Evolutionary conservation across 2,797 vertebrate species (phyloP).

Genomic region (Pangasius mekongensis): DNA sequence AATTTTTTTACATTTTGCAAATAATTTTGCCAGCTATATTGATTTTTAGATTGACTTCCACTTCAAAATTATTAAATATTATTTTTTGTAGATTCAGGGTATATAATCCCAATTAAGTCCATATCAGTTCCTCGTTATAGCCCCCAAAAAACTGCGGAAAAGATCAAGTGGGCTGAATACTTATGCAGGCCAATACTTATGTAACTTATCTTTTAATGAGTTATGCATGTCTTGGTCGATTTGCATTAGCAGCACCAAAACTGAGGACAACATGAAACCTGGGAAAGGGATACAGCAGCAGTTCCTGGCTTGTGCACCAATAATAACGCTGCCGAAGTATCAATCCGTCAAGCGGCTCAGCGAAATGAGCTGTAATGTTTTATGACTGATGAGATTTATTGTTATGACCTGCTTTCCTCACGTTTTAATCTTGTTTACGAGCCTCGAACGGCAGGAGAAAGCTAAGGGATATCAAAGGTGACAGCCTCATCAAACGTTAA

Average conservation of each 20-base stretch:
- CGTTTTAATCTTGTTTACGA: constrained; percentile 69
- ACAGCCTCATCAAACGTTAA: constrained; percentile 62
- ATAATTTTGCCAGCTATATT: not conserved
- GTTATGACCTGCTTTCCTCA: constrained; percentile 71
- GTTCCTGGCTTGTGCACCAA: constrained; percentile 2
- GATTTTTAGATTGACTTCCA: not conserved
- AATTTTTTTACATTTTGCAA: not conserved
- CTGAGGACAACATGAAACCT: not conserved
- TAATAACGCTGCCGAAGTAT: constrained; percentile 31
- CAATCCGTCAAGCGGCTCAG: constrained; percentile 34
- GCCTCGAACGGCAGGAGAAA: constrained; percentile 54
- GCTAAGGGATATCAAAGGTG: constrained; percentile 73
- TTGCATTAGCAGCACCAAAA: not conserved
- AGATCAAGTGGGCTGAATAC: not conserved
- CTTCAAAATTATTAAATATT: not conserved
- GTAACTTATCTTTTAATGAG: not conserved
- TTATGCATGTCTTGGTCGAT: not conserved
- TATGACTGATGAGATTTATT: constrained; percentile 66
- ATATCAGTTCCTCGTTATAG: not conserved
- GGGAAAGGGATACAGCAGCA: constrained; percentile 1
- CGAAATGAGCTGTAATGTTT: constrained; percentile 43
- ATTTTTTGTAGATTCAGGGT: not conserved
- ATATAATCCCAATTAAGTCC: not conserved
- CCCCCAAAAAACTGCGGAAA: too few relatives aligned
- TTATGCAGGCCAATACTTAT: not conserved